Percentiles rank a stretch among this genome's conserved stretches.
Evolutionary conservation across 2,113 vertebrate species (phyloP).

Genomic region (Murina feae): DNA sequence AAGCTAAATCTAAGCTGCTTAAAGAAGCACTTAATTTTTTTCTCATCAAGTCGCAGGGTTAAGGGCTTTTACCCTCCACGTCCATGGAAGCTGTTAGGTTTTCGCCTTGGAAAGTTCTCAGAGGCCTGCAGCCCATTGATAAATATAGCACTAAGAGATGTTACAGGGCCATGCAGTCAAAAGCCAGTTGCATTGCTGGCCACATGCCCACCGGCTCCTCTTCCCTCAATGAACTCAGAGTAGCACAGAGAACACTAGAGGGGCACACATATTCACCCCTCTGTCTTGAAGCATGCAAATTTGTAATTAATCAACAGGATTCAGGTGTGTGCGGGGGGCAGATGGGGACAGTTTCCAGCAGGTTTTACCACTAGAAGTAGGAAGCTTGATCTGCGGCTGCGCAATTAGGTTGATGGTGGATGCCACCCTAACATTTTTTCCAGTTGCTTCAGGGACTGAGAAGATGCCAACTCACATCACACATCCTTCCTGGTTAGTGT

Average conservation of each 20-base stretch:
- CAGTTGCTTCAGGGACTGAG: not conserved
- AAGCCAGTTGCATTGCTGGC: conserved; percentile 28
- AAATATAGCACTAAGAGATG: conserved; percentile 23
- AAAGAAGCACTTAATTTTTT: conserved; percentile 71
- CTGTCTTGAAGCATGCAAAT: not conserved
- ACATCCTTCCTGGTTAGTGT: not conserved
- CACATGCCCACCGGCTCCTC: not conserved
- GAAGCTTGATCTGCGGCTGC: conserved; percentile 51
- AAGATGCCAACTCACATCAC: not conserved
- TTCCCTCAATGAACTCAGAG: not conserved
- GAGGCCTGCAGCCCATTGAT: conserved; percentile 48
- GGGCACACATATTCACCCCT: not conserved
- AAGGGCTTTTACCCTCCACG: conserved; percentile 60
- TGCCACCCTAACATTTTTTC: conserved; percentile 11
- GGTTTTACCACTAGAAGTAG: conserved; percentile 18
- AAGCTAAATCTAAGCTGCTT: conserved; percentile 76
- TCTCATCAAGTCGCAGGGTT: conserved; percentile 63
- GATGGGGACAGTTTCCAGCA: conserved; percentile 1
- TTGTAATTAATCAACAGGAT: not conserved
- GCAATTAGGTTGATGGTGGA: conserved; percentile 24
- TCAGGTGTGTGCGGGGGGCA: not conserved
- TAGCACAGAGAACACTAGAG: not conserved
- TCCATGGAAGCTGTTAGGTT: conserved; percentile 45
- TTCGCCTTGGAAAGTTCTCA: conserved; percentile 74
- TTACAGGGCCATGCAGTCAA: not conserved